Base-by-base conservation (phyloP, 1,140 invertebrate genomes). In the Eurosta solidaginis region DNA sequence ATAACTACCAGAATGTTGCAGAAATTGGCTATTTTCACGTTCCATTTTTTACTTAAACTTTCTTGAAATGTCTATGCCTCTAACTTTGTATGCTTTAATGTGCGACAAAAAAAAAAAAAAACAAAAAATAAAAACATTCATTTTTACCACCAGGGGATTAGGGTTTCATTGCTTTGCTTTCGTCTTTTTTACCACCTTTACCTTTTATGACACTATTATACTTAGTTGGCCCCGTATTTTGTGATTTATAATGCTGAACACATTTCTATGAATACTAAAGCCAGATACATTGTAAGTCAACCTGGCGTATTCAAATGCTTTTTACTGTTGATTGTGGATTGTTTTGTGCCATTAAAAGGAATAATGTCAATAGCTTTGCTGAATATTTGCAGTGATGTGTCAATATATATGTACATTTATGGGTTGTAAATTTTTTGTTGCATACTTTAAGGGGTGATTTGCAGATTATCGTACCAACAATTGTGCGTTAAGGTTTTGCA, bases 241-340 rank as follows among this genome's bases (percentile, higher is more conserved):
- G 59, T 40, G 59, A 68, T 68, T 68, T 40, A 40, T 33, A 10
- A 33, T 17, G 54, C 54, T 29, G 2, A n/a, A 63, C 1, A 6
- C 17, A 22, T 3, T n/a, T 47, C 2, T 33, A 3, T 7, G 9
- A 40, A 33, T 22, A 29, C 17, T 20, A 68, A n/a, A 68, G n/a
- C 33, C 59, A 68, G 36, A 68, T 7, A 68, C 59, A 40, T 68
- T 68, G 33, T 68, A 68, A 68, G 14, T 68, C 17, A 68, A 68
- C 9, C 36, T 36, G 33, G 29, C 59, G 40, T n/a, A 42, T 20
- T 10, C n/a, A 68, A 68, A 68, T 68, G 33, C 33, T 40, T 40
- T n/a, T 68, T 40, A 40, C n/a, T 42, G 5, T 33, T 33, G n/a
- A 12, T 33, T 63, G 29, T 36, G 59, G 29, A 9, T n/a, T 14